phyloP scores from a whole-genome alignment of 1,140 invertebrate species.

The Nebria ingens region DNA sequence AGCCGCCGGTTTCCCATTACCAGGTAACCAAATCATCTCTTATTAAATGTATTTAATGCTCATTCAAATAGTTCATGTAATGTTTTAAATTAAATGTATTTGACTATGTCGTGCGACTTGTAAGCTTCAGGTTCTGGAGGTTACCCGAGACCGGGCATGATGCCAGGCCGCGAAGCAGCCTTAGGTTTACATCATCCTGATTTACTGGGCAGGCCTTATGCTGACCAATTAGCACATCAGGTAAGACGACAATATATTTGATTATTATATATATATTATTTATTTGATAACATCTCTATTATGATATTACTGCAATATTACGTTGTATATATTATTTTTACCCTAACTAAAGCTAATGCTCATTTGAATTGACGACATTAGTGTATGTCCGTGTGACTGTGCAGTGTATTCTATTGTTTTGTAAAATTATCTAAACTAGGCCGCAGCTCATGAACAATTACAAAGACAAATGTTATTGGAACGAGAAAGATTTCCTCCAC shows the following conservation, averaged over 20 bases:
- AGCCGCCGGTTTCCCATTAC: slow-evolving; percentile 48
- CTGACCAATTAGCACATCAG: slow-evolving; percentile 73
- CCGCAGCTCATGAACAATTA: slow-evolving; percentile 71
- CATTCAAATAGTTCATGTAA: no score
- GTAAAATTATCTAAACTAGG: slow-evolving; percentile 30
- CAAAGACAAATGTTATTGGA: slow-evolving; percentile 78
- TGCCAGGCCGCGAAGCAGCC: slow-evolving; percentile 46
- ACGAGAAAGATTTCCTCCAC: slow-evolving; percentile 58
- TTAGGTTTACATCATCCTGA: slow-evolving; percentile 57
- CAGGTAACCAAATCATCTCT: slow-evolving; percentile 37
- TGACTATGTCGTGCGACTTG: slow-evolving; percentile 13
- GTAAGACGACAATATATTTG: slow-evolving; percentile 33
- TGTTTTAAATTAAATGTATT: no score
- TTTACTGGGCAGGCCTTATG: slow-evolving; percentile 66
- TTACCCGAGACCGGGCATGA: slow-evolving; percentile 49
- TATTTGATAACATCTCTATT: background rate
- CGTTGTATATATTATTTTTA: no score
- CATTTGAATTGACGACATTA: no score
- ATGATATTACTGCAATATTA: no score
- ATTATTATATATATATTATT: slow-evolving; percentile 16
- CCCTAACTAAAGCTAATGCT: no score
- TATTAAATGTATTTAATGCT: background rate
- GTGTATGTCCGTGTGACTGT: no score
- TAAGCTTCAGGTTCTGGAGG: slow-evolving; percentile 44
- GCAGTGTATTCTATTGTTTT: no score